Evolutionary conservation across 2,888 invertebrate genomes (phyloP), one percentile per base, ranked within the genome.

Genomic region (Mimachlamys varia): DNA sequence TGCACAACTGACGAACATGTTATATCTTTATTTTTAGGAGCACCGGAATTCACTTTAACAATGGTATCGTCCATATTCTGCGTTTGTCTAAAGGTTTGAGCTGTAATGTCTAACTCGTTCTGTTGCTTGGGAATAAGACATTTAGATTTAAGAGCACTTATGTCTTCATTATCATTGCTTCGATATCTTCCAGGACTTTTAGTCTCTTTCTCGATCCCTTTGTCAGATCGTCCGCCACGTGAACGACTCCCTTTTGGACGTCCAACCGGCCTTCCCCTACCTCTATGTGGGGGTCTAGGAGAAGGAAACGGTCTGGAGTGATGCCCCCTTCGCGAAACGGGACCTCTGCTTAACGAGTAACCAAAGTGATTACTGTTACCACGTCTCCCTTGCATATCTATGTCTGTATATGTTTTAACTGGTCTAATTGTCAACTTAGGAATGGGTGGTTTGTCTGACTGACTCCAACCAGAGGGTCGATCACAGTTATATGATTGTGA

Each of bases 121-220:
- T 33, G 76, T 76, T 76, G 76, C 27, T 76, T 76, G 27, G 27
- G 76, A 27, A 76, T 76, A 33, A 76, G 22, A 76, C 76, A 76
- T 15, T 76, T 76, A 0, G 76, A 33, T 76, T 76, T 76, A 76
- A 76, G 76, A 76, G 76, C 76, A 76, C 58, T 58, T 58, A 58
- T 58, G n/a, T 58, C 58, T 4, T 76, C 76, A 33, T 22, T 76
- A 12, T 33, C 33, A 76, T 17, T 27, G 27, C 27, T 33, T 76
- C 76, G 33, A 22, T 58, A 10, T 12, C 2, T 12, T 5, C 33
- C 12, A 27, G 76, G 27, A 12, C 76, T 76, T 27, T 33, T 27
- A 0, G 33, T 33, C 33, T 76, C 5, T 22, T 58, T 58, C 0
- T 22, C 58, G 19, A 19, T 58, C 58, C 1, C 58, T 58, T 4